Base-by-base conservation (phyloP, 2,113 vertebrate species). In the Astatoreochromis straeleni region DNA sequence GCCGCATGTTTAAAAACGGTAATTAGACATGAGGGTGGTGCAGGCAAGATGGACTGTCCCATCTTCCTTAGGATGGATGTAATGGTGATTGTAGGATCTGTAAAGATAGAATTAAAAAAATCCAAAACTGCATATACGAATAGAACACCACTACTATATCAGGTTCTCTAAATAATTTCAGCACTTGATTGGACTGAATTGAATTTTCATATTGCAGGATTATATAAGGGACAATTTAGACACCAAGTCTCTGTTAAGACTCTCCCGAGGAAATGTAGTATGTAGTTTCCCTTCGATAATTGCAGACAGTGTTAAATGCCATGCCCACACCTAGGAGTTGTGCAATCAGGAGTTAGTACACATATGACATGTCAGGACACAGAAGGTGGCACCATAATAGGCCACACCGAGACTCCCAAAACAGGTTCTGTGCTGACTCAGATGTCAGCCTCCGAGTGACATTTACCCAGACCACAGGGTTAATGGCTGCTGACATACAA, bases 341-440 rank as follows among this genome's bases (percentile, higher is more conserved):
- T 49, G 42, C 26, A 49, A 8, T 49, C 14, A 9, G n/a, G 82
- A 33, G 47, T 75, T n/a, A 31, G 60, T 29, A 80, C 60, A 70
- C 35, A n/a, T 58, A 7, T 33, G 17, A 49, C 53, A 81, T 84
- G 42, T 73, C 84, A 87, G n/a, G 57, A 80, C 65, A 42, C 70
- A 40, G 24, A 17, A 2, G 40, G 58, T 16, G 87, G 54, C 29
- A 87, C 95, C 95, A 94, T 95, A 96, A 94, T 95, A 91, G 95
- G 95, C 87, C 86, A 89, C 55, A 57, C 68, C 16, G 42, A 87
- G 75, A 85, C 83, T 91, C 89, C 85, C 83, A 65, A 89, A 94
- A 91, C 80, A 10, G 89, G 85, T 42, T 75, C 63, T 2, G 49
- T 91, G 94, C 95, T 96, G 95, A 97, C 87, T 96, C 93, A 92